These are phyloP conservation scores for Arctopsyche grandis DNA, from an alignment of 1,140 invertebrate species.

Conservation along the genomic window DNA sequence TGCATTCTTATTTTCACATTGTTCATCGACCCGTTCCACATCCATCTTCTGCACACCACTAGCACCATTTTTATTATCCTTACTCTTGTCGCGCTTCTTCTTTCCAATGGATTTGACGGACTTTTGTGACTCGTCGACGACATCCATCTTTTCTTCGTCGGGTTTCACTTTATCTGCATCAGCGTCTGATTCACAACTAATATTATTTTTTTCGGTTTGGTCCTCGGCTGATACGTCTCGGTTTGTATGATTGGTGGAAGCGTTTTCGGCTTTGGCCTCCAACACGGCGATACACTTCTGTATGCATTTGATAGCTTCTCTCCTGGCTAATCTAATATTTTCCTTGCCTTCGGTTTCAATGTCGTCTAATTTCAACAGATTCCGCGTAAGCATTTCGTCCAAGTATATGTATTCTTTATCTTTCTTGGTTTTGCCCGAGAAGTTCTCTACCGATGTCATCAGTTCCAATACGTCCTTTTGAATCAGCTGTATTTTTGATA, in stretches of 20 bases:
- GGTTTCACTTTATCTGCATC: conserved; percentile 44
- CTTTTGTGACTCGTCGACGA: conserved; percentile 56
- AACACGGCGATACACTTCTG: conserved; percentile 85
- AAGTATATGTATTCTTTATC: conserved; percentile 90
- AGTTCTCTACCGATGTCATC: conserved; percentile 81
- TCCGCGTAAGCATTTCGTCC: conserved; percentile 95
- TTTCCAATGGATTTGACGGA: conserved; percentile 58
- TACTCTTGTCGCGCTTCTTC: conserved; percentile 64
- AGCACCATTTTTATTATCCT: conserved; percentile 61
- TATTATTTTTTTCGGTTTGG: conserved; percentile 55
- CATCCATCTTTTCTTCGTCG: conserved; percentile 29
- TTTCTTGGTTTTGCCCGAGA: conserved; percentile 74
- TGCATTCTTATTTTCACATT: conserved; percentile 48
- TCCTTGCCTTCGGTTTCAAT: conserved; percentile 93
- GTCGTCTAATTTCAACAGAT: conserved; percentile 89
- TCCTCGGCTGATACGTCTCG: conserved; percentile 34
- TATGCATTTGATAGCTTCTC: conserved; percentile 88
- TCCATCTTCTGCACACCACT: conserved; percentile 52
- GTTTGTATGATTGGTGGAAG: conserved; percentile 46
- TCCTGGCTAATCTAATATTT: conserved; percentile 84
- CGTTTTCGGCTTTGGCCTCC: conserved; percentile 76
- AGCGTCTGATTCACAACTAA: conserved; percentile 37
- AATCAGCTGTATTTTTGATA: conserved; percentile 82
- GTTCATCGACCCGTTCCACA: conserved; percentile 55
- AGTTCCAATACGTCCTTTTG: conserved; percentile 83